Base-by-base conservation (phyloP, 2,797 vertebrate genomes). In the Podarcis siculus region DNA sequence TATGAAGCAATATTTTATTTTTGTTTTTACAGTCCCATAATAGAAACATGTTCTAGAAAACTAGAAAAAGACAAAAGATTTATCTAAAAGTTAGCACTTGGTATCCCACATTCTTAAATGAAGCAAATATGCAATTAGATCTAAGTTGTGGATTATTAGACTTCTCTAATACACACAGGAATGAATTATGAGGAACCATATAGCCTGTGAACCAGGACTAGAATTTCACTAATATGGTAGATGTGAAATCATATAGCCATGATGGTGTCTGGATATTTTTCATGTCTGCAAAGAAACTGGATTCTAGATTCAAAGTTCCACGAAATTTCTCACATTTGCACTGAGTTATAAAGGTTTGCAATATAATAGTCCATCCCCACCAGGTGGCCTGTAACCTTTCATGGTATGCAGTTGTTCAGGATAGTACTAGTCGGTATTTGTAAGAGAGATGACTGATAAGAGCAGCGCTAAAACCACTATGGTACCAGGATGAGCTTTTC, bases 331-430 rank as follows among this genome's bases (percentile, higher is more conserved):
- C 13, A 35, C 64, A 42, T 69, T 82, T 86, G 83, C 42, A 32
- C 55, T 67, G 79, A 69, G 45, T n/a, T 77, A 86, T 42, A 82
- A 76, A 89, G 66, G 49, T 35, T 79, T 88, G 30, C 17, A 83
- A 35, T 55, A 76, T 32, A 77, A 61, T 69, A 58, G 37, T 58
- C 35, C 76, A 2, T 42, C 61, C 55, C 37, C 30, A 71, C 23
- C 64, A 42, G 37, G 79, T 89, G 61, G 71, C 21, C 64, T 77
- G 37, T 87, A 30, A 82, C 32, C 25, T 72, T 88, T 58, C 19
- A 19, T 61, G 45, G 27, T 82, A 79, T 45, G 55, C 17, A 30
- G 45, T 86, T 64, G 35, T 86, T 64, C 25, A 42, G 37, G 35
- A 89, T 82, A 73, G 30, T 49, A 79, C 23, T 71, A 83, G 81